Evolutionary conservation across 2,888 invertebrate species (phyloP).

Genomic region (Platypus cylindrus): DNA sequence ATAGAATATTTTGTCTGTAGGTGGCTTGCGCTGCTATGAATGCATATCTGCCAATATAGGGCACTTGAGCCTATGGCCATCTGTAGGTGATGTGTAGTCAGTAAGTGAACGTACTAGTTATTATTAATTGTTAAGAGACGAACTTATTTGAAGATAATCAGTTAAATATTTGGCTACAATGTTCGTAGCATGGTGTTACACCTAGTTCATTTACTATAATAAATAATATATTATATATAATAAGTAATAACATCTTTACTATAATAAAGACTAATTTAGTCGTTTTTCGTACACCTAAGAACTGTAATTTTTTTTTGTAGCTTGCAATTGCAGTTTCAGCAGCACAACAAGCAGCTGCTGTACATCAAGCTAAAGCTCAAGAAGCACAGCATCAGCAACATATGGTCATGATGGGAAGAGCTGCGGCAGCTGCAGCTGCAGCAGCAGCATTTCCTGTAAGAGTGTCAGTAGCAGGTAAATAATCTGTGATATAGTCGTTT

Average conservation of each 20-base stretch:
- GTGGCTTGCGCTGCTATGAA: neutral
- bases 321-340: constrained; percentile 38
- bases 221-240: no score
- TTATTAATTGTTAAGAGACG: neutral
- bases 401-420: constrained; percentile 15
- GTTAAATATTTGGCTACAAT: neutral
- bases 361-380: constrained; percentile 31
- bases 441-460: constrained; percentile 29
- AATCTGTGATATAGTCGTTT: constrained; percentile 1
- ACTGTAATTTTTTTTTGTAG: constrained; percentile 19
- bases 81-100: no score
- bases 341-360: constrained; percentile 36
- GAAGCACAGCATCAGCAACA: constrained; percentile 22
- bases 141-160: neutral
- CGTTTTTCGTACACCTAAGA: no score
- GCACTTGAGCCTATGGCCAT: no score
- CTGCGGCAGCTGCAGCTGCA: constrained; percentile 12
- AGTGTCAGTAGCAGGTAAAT: constrained; percentile 24
- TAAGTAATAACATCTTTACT: no score
- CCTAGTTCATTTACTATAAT: no score
- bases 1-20: neutral
- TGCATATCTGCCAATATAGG: neutral
- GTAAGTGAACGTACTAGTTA: neutral
- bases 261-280: no score
- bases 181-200: no score